Percentiles rank a stretch among this genome's conserved stretches.
phyloP scores from a whole-genome alignment of 37 sponge, comb jelly and placozoan genomes.

The Geodia barretti region DNA sequence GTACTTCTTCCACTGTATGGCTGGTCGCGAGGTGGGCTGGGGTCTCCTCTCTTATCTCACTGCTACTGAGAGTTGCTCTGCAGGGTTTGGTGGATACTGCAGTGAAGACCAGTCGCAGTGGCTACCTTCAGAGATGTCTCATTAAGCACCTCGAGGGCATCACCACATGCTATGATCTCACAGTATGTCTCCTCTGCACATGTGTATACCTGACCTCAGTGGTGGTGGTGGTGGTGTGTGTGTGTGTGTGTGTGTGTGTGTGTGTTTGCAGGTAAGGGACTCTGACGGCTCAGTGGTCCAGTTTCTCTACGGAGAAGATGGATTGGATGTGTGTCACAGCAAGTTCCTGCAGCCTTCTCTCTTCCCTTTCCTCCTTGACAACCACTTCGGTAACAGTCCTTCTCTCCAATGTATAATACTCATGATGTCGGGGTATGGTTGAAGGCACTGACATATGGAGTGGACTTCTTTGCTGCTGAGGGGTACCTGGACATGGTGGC shows the following conservation, averaged over 20 bases:
- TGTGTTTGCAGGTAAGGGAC: constrained; percentile 84
- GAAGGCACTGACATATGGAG: constrained; percentile 46
- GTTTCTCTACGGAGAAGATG: constrained; percentile 97
- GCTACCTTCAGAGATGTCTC: constrained; percentile 96
- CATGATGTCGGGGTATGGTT: neutral
- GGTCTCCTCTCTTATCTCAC: too few species aligned
- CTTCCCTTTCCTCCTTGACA: constrained; percentile 76
- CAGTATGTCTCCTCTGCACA: constrained; percentile 48
- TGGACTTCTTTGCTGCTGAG: constrained; percentile 54
- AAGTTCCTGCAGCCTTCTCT: constrained; percentile 62
- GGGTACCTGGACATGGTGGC: constrained; percentile 17
- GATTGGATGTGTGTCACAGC: constrained; percentile 82
- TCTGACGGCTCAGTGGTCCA: constrained; percentile 96
- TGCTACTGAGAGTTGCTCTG: neutral
- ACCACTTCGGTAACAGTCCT: constrained; percentile 32
- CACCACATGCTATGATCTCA: constrained; percentile 84
- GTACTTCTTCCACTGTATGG: constrained; percentile 98
- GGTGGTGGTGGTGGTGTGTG: neutral
- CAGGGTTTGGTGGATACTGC: constrained; percentile 98
- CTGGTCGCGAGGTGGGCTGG: constrained; percentile 87
- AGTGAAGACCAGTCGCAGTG: constrained; percentile 99
- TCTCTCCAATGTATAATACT: neutral
- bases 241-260: neutral
- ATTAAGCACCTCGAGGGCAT: constrained; percentile 97
- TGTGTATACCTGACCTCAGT: neutral